Base-by-base conservation (phyloP, 1,140 invertebrate genomes). In the Lycorma delicatula region DNA sequence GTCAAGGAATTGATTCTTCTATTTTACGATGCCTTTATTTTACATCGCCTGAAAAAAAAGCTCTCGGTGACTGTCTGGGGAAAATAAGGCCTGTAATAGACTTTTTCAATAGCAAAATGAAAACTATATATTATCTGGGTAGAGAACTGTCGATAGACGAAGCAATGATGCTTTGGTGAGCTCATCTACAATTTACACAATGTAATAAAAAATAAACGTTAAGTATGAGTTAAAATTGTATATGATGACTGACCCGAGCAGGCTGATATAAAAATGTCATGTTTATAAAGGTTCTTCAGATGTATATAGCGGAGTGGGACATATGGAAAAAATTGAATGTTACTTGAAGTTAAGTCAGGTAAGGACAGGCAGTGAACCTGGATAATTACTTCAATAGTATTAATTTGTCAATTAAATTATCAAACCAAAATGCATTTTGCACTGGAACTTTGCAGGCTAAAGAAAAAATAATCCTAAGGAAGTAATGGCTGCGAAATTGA, bases 401-500 rank as follows among this genome's bases (percentile, higher is more conserved):
- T 22, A 31, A 50, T 50, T 58, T 58, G 18, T 13, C 56, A 1
- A 20, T n/a, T 20, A 38, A 51, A 16, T 23, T 53, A 9, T 20
- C 18, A 20, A 26, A 22, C 11, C 4, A 29, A 13, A 51, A 51
- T 13, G 31, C 27, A n/a, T 51, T 28, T 20, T 27, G 25, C 11
- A 51, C 49, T 5, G 49, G 49, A 6, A 27, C 49, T 5, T 16
- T 51, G 4, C 6, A 27, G 4, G 7, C 22, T 3, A 23, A 12
- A 16, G 16, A 3, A 48, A 48, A 25, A 5, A 25, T 6, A 12
- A 22, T 23, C 12, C 46, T 23, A 23, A 48, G 7, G 46, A 48
- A 4, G 49, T 51, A 2, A 27, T 49, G 11, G 66, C 71, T 3
- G 63, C 61, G 7, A 69, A 69, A 51, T 71, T 68, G 68, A 64